A percentile compares a stretch with the other conserved stretches of the same genome.
phyloP scores from a whole-genome alignment of 2,113 vertebrate genomes.

The Gymnocephalus cernua region DNA sequence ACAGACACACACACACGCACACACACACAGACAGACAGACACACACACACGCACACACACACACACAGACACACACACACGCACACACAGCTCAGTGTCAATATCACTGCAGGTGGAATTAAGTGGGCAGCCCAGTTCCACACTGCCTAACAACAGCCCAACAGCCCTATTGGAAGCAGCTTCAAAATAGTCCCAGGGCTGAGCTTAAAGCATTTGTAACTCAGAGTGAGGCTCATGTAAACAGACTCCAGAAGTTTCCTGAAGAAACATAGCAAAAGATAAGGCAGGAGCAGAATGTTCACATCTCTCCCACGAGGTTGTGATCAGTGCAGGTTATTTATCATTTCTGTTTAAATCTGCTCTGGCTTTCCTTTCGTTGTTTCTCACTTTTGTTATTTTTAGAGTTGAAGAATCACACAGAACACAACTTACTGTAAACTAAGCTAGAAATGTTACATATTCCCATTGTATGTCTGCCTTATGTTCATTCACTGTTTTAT shows the following conservation, averaged over 20 bases:
- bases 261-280: constrained; percentile 10
- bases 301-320: constrained; percentile 1
- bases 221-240: constrained; percentile 40
- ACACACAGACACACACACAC: constrained; percentile 22
- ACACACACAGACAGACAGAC: constrained; percentile 28
- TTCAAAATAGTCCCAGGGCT: constrained; percentile 55
- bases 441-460: not conserved
- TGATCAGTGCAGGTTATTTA: constrained; percentile 8
- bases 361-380: not conserved
- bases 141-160: constrained; percentile 61
- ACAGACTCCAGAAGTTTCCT: constrained; percentile 24
- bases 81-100: constrained; percentile 35
- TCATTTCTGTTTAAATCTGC: not conserved
- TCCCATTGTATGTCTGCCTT: not conserved
- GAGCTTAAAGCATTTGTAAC: constrained; percentile 54
- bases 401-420: not conserved
- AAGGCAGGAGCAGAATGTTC: constrained; percentile 15
- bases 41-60: constrained; percentile 22
- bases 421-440: not conserved
- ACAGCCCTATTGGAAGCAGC: constrained; percentile 45
- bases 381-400: not conserved
- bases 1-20: constrained; percentile 9
- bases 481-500: not conserved
- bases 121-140: constrained; percentile 71
- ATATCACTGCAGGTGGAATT: constrained; percentile 72